Percentiles rank a stretch among this genome's conserved stretches.
These are phyloP conservation scores for Chroicocephalus ridibundus DNA, from an alignment of 2,113 vertebrate genomes.

Conservation along the genomic window DNA sequence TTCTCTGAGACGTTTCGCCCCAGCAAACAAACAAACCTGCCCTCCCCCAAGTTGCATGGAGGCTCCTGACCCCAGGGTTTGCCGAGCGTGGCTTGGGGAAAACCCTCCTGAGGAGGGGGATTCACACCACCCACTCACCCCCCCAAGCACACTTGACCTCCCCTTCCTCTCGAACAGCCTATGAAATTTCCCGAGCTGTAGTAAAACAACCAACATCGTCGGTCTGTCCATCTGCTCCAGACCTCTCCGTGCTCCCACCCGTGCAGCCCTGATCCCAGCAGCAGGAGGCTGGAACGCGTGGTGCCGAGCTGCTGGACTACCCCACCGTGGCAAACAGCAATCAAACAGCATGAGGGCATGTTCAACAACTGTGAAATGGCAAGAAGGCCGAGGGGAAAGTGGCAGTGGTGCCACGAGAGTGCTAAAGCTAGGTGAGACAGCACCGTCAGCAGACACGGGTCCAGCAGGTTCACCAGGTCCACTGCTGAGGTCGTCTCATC, in stretches of 20 bases:
- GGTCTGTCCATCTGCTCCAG: background rate
- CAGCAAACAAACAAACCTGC: background rate
- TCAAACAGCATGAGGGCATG: background rate
- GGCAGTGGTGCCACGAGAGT: background rate
- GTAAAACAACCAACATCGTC: background rate
- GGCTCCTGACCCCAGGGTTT: background rate
- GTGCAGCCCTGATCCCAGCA: background rate
- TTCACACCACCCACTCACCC: background rate
- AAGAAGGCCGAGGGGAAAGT: background rate
- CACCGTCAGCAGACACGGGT: background rate
- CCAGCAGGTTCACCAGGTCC: background rate
- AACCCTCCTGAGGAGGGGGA: background rate
- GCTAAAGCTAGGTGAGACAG: background rate
- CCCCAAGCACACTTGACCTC: background rate
- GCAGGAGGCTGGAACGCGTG: rapidly evolving
- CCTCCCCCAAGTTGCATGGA: background rate
- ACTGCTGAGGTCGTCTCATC: background rate
- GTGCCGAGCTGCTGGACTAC: background rate
- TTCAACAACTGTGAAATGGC: background rate
- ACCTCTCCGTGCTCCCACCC: background rate
- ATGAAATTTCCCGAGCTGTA: background rate
- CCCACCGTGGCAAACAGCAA: rapidly evolving
- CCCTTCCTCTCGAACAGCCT: background rate
- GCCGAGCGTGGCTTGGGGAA: background rate
- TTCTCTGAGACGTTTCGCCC: background rate